phyloP scores from a whole-genome alignment of 2,797 vertebrate species.

The Lateolabrax maculatus region DNA sequence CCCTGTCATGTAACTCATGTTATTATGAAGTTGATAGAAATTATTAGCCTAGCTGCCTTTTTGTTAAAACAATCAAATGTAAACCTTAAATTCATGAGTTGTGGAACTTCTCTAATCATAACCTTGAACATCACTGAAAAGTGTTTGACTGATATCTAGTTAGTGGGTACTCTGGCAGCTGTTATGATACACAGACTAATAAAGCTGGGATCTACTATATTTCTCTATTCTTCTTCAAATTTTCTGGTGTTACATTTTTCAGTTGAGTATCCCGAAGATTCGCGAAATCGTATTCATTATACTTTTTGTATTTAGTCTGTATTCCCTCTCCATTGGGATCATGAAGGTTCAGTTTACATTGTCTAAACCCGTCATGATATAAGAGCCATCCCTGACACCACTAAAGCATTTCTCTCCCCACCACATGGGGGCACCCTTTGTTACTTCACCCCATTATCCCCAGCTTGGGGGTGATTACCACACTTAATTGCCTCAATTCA shows the following conservation, averaged over 20 bases:
- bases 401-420: constrained; percentile 10
- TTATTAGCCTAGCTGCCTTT: not conserved
- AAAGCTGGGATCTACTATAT: not conserved
- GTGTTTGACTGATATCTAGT: not conserved
- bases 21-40: not conserved
- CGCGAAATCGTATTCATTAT: not conserved
- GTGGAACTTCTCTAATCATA: not conserved
- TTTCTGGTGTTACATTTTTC: not conserved
- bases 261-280: not conserved
- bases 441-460: constrained; percentile 52
- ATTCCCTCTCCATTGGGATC: not conserved
- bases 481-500: constrained; percentile 66
- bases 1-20: not conserved
- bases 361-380: not conserved
- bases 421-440: constrained; percentile 46
- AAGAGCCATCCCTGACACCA: not conserved
- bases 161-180: not conserved
- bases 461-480: constrained; percentile 53
- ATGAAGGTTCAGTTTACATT: constrained; percentile 1
- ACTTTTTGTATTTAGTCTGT: not conserved
- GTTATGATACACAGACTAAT: not conserved
- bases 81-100: not conserved
- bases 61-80: not conserved
- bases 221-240: not conserved
- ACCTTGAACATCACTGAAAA: not conserved